These are phyloP conservation scores for Synergus gifuensis DNA, from an alignment of 2,888 invertebrate species.

Conservation along the genomic window DNA sequence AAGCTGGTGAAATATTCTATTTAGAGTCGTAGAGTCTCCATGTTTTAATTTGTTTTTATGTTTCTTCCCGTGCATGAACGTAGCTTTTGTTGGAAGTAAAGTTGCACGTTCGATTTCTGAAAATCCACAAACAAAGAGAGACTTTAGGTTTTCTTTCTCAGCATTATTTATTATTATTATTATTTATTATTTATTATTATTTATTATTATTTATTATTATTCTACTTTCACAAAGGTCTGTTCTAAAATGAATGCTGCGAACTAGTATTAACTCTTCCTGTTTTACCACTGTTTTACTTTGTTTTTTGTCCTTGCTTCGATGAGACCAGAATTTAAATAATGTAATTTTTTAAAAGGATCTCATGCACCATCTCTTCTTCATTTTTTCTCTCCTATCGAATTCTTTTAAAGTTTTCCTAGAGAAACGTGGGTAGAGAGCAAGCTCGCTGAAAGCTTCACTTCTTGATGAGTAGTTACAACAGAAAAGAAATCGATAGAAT, in stretches of 20 bases:
- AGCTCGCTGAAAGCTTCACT: constrained; percentile 28
- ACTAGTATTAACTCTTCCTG: background rate
- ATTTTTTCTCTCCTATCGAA: constrained; percentile 20
- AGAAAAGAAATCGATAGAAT: constrained; percentile 21
- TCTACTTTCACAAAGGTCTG: background rate
- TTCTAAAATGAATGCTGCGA: background rate
- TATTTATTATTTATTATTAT: background rate
- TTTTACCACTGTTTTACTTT: background rate
- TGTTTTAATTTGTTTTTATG: constrained; percentile 64
- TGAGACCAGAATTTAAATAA: constrained; percentile 29
- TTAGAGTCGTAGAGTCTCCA: constrained; percentile 64
- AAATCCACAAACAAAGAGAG: constrained; percentile 42
- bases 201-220: too few relatives aligned
- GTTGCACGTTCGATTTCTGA: constrained; percentile 69
- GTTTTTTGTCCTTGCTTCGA: background rate
- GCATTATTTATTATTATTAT: background rate
- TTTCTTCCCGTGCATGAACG: constrained; percentile 62
- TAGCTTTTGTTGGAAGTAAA: constrained; percentile 63
- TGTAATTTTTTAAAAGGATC: background rate
- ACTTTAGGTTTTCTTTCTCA: constrained; percentile 37
- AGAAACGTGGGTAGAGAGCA: constrained; percentile 31
- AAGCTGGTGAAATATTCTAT: constrained; percentile 65
- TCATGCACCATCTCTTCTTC: constrained; percentile 6
- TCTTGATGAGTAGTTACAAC: constrained; percentile 21
- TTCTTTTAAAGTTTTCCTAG: constrained; percentile 10